A percentile compares a stretch with the other conserved stretches of the same genome.
These are phyloP conservation scores for Platysteira castanea DNA, from an alignment of 2,113 vertebrate species.

Conservation along the genomic window DNA sequence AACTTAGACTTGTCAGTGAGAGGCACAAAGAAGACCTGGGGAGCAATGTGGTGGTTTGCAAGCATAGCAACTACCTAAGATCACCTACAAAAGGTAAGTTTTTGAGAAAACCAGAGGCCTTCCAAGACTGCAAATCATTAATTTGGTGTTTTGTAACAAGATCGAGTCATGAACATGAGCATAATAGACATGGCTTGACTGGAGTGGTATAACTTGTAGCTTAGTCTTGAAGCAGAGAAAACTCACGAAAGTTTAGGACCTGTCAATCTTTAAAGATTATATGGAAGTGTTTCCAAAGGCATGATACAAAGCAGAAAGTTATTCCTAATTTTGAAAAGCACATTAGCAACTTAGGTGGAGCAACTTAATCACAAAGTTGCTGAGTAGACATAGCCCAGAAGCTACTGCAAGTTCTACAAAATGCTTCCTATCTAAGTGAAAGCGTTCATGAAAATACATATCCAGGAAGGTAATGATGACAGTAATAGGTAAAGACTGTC, in stretches of 20 bases:
- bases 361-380: neutral
- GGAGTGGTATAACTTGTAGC: neutral
- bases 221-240: neutral
- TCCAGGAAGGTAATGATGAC: neutral
- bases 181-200: neutral
- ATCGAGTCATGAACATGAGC: accelerated
- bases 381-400: neutral
- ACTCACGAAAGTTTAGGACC: neutral
- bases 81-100: neutral
- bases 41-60: neutral
- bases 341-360: neutral
- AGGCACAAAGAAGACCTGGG: neutral
- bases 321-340: neutral
- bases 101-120: neutral
- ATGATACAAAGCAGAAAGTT: neutral
- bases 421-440: neutral
- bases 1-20: accelerated
- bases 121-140: neutral
- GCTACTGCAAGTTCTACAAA: neutral
- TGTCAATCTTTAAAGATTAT: neutral
- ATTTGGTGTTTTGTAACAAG: neutral
- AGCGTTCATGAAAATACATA: neutral
- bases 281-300: neutral
- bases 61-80: neutral
- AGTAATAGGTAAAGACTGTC: neutral